phyloP scores from a whole-genome alignment of 2,888 invertebrate genomes.

The Galeruca laticollis region DNA sequence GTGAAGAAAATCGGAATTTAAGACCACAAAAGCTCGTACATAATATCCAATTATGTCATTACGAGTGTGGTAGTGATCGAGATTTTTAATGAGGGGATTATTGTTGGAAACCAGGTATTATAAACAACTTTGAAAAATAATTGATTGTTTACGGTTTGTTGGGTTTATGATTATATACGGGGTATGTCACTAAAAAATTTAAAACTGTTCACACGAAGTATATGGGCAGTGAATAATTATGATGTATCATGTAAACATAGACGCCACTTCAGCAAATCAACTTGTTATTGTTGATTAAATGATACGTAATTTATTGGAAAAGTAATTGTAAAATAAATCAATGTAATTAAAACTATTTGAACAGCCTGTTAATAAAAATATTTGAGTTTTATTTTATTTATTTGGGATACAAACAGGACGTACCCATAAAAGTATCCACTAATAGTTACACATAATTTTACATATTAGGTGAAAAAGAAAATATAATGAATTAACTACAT shows the following conservation, averaged over 20 bases:
- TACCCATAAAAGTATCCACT: no score
- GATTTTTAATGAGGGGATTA: conserved; percentile 53
- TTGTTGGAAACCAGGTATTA: conserved; percentile 43
- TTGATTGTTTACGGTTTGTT: conserved; percentile 41
- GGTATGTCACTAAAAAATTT: conserved; percentile 7
- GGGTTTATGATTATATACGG: not conserved
- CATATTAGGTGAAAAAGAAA: no score
- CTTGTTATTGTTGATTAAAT: no score
- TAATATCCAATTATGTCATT: conserved; percentile 58
- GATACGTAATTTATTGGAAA: no score
- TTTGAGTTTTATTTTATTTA: no score
- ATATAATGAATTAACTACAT: no score
- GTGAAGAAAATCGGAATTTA: conserved; percentile 22
- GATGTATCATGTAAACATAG: not conserved
- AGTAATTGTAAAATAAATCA: no score
- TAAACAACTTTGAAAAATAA: conserved; percentile 50
- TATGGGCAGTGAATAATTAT: not conserved
- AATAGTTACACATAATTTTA: no score
- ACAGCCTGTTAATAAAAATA: no score
- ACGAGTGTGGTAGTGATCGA: conserved; percentile 53
- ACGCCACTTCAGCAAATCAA: no score
- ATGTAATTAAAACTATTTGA: no score
- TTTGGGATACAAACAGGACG: no score
- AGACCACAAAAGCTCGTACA: conserved; percentile 48
- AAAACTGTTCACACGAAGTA: conserved; percentile 2